Evolutionary conservation across 2,888 invertebrate genomes (phyloP), one percentile per base, ranked within the genome.

Genomic region (Notodonta dromedarius): DNA sequence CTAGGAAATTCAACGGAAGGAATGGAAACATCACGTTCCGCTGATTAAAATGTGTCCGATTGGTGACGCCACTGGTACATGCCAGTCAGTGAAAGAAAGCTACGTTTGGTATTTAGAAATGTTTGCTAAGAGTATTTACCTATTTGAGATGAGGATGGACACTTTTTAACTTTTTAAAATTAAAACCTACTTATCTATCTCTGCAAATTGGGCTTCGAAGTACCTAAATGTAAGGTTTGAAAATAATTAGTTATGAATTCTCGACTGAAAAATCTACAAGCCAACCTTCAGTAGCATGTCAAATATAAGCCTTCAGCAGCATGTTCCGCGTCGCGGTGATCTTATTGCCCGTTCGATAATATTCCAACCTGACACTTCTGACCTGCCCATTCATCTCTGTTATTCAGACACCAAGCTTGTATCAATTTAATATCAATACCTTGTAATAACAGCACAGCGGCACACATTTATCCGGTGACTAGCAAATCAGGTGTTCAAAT

Each of bases 391-490:
- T 57, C 66, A 56, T 61, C 52, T 64, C 60, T 59, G 40, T 51
- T 32, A 51, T 24, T 57, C 35, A 54, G 5, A 51, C 56, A 62
- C 58, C 40, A 63, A 54, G 54, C 55, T 53, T 57, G 59, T 53
- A 56, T 39, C 61, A 73, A 73, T 73, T 70, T 65, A 70, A 62
- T 61, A 69, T 59, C 66, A 69, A 70, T 73, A 69, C 60, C 61
- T 61, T 67, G 52, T 42, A 40, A 50, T 51, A 51, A 44, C 39
- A 46, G 59, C 51, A 57, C 35, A 51, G 7, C 42, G 58, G 16
- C 66, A 70, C 51, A 67, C 63, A 69, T 69, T 67, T 40, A 32
- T 54, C 51, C 44, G 58, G 60, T 65, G 68, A 69, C 62, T 71
- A 60, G 65, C 62, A 65, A 24, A 24, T 24, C 24, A 24, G 24